phyloP scores from a whole-genome alignment of 2,797 vertebrate genomes.

The Urocyon cinereoargenteus region DNA sequence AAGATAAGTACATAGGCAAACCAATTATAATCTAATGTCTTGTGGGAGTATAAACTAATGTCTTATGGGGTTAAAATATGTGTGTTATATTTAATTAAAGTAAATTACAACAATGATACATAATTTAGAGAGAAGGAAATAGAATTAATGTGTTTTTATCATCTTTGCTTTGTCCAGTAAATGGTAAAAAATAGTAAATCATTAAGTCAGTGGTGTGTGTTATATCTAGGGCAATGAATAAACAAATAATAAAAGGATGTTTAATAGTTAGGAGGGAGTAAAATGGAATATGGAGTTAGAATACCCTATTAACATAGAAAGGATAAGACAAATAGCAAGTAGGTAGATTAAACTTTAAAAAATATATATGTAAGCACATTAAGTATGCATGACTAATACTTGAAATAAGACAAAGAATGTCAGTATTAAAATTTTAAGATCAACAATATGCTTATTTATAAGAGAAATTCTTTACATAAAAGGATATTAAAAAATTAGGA shows the following conservation, averaged over 20 bases:
- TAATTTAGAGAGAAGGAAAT: neutral
- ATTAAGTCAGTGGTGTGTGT: neutral
- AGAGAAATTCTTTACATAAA: neutral
- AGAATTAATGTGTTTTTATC: neutral
- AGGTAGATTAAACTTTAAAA: neutral
- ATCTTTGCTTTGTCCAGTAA: conserved; percentile 1
- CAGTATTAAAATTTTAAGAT: neutral
- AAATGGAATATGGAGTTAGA: neutral
- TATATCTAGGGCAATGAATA: neutral
- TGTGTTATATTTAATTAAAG: neutral
- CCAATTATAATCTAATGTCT: conserved; percentile 32
- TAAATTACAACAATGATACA: neutral
- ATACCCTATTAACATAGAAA: neutral
- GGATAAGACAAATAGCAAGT: neutral
- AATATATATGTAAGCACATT: neutral
- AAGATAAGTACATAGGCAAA: conserved; percentile 1
- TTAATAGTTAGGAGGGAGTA: neutral
- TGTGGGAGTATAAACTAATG: neutral
- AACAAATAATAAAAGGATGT: neutral
- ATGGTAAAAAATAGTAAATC: conserved; percentile 2
- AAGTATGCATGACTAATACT: neutral
- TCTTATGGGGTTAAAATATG: neutral
- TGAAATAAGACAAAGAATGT: neutral
- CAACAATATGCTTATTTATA: neutral
- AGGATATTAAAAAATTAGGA: neutral